Evolutionary conservation across 2,113 vertebrate genomes (phyloP), one percentile per base, ranked within the genome.

Genomic region (Mastomys natalensis): DNA sequence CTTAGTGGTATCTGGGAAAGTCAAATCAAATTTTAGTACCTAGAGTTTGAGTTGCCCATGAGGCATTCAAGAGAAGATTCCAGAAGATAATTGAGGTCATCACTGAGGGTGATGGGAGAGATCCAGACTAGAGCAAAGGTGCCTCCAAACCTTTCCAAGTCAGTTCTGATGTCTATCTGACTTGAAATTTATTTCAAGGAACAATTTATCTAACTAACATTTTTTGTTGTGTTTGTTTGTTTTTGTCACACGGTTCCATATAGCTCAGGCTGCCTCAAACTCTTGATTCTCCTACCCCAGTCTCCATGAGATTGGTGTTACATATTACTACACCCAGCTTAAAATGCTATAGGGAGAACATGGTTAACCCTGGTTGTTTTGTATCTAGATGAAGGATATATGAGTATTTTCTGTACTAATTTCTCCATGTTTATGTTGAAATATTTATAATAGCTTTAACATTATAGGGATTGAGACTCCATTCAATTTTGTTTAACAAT

Each of bases 381-480:
- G 37, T n/a, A 31, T 58, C 29, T 92, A 31, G 3, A 62, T 81
- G 48, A 64, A 15, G 13, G 19, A 1, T 81, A 1, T 72, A 9
- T 37, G 34, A 15, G 8, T 68, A 45, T 80, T 95, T 45, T 26
- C 48, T 72, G 17, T 45, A 60, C 16, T 37, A 45, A 72, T 89
- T n/a, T 82, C 66, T 72, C 60, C 24, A 74, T 48, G 10, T 34
- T 93, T 72, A 55, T 73, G 10, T 60, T 89, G 66, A 95, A 95
- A 87, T 76, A 62, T 73, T 78, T 95, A 60, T 29, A 72, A 43
- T 87, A 29, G 86, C 17, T 94, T 93, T 93, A 74, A 40, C n/a
- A 43, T 88, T 73, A 70, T 29, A 37, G 11, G n/a, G 10, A 80
- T 43, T 91, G 60, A 80, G 1, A 84, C 68, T 84, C 64, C 68